Evolutionary conservation across 2,113 vertebrate genomes (phyloP), one percentile per base, ranked within the genome.

Genomic region (Fukomys damarensis): DNA sequence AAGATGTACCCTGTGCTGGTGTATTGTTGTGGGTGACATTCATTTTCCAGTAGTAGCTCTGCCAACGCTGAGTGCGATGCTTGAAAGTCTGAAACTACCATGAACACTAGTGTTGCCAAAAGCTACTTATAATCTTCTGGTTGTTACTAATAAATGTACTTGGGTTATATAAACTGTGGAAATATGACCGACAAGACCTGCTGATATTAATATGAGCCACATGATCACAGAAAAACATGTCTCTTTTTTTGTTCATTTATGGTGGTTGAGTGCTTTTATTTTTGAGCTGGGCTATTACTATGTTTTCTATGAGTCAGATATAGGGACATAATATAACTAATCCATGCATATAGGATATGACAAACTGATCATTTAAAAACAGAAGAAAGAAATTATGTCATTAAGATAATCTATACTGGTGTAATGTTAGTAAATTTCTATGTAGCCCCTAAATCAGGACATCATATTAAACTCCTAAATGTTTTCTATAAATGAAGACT

Each of bases 141-240:
- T 79, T 74, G 20, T 90, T 54, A 96, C 59, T 85, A 93, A 49
- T 80, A 91, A 80, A 3, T 81, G 3, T 43, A 86, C 11, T 22
- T 95, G 81, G 38, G 14, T 85, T 91, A 74, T 38, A 91, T 7
- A 79, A 38, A 92, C 59, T 72, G n/a, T 90, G 38, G 28, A 88
- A 86, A 89, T 63, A 38, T 61, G 43, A 41, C 13, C 91, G 38
- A 11, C 24, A 65, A 54, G 17, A 24, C 11, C 35, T 80, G 16
- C 10, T 77, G n/a, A 63, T 89, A 58, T 82, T 89, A 83, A 79
- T 65, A 54, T 72, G 70, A 92, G 58, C 14, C 58, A 85, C 20
- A 24, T 10, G 30, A 59, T 28, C 24, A 32, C 17, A 43, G 38
- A 13, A 82, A 91, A 89, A 93, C 35, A 65, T 9, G 59, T n/a